These are phyloP conservation scores for Troides oblongomaculatus DNA, from an alignment of 2,888 invertebrate species.

Conservation along the genomic window DNA sequence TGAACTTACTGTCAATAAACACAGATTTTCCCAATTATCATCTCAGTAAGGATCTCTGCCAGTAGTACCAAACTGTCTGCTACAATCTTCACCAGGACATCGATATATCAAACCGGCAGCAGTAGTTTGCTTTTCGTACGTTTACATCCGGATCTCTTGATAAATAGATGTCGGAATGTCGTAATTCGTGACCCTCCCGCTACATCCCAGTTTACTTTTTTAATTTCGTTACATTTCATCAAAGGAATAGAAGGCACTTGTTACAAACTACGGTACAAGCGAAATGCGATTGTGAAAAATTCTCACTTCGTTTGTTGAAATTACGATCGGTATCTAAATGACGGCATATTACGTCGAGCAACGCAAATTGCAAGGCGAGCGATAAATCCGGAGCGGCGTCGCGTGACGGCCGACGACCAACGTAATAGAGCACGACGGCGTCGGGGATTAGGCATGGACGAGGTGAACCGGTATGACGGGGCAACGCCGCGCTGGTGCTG, in stretches of 20 bases:
- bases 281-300: conserved; percentile 16
- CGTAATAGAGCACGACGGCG: conserved; percentile 33
- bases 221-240: no score
- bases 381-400: conserved; percentile 44
- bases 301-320: conserved; percentile 30
- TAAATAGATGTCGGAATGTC: no score
- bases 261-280: conserved; percentile 4
- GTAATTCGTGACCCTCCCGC: no score
- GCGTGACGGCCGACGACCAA: conserved; percentile 44
- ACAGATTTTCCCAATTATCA: no score
- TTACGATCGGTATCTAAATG: conserved; percentile 31
- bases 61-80: no score
- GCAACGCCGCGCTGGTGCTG: background rate
- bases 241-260: background rate
- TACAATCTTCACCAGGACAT: no score
- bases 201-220: no score
- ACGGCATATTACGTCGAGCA: conserved; percentile 38
- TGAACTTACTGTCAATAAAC: no score
- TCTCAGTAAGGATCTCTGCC: no score
- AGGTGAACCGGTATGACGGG: conserved; percentile 7
- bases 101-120: no score
- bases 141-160: no score
- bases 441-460: conserved; percentile 26
- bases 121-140: no score
- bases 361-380: conserved; percentile 41